These are phyloP conservation scores for Drosophila asahinai DNA, from an alignment of 1,140 invertebrate species.

Conservation along the genomic window DNA sequence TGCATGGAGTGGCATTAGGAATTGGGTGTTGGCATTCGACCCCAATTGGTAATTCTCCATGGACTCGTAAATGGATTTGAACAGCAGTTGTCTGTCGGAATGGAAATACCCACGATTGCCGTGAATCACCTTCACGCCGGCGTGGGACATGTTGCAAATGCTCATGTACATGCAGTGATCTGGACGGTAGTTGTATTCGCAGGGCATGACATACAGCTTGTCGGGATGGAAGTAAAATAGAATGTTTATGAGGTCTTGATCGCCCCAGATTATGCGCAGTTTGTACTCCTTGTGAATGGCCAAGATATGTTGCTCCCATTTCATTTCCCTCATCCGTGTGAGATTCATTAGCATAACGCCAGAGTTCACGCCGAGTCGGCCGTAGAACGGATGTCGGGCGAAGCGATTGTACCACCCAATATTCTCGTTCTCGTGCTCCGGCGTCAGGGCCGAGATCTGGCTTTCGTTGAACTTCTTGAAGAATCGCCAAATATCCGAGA, in stretches of 20 bases:
- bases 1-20: conserved; percentile 86
- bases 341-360: conserved; percentile 99
- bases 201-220: conserved; percentile 92
- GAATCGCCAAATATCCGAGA: conserved; percentile 93
- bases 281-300: conserved; percentile 95
- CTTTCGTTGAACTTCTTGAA: conserved; percentile 94
- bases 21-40: conserved; percentile 85
- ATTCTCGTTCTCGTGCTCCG: conserved; percentile 96
- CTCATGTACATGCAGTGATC: conserved; percentile 98
- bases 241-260: conserved; percentile 99
- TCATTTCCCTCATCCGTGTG: conserved; percentile 94
- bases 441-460: conserved; percentile 94
- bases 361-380: conserved; percentile 96
- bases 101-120: conserved; percentile 95
- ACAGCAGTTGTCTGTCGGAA: conserved; percentile 94
- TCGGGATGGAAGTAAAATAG: conserved; percentile 96
- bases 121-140: conserved; percentile 94
- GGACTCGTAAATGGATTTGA: conserved; percentile 90
- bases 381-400: conserved; percentile 97
- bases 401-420: conserved; percentile 98
- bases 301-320: conserved; percentile 93
- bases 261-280: conserved; percentile 96
- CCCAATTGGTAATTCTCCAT: conserved; percentile 88
- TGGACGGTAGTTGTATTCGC: conserved; percentile 96
- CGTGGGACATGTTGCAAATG: conserved; percentile 91